Conservation (phyloP, 2,797 vertebrate genomes). For the Takifugu ocellatus region DNA sequence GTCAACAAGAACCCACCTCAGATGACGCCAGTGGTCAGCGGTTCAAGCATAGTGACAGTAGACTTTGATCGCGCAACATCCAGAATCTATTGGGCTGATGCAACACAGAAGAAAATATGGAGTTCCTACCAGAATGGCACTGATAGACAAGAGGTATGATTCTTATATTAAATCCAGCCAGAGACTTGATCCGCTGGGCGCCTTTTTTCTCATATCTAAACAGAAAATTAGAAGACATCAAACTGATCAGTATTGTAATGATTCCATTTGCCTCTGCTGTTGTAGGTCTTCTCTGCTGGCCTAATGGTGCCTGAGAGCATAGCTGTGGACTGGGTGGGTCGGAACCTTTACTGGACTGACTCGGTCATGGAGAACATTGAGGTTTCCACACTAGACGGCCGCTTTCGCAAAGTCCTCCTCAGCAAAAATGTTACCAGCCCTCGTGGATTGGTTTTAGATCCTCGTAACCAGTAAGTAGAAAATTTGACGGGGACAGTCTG, state of each 20-base stretch:
- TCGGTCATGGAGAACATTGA: slow-evolving; percentile 75
- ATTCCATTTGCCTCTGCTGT: slow-evolving; percentile 1
- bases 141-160: slow-evolving; percentile 78
- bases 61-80: slow-evolving; percentile 86
- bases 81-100: slow-evolving; percentile 90
- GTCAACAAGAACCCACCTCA: slow-evolving; percentile 78
- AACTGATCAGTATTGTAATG: not conserved
- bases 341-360: slow-evolving; percentile 77
- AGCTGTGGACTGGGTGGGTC: slow-evolving; percentile 76
- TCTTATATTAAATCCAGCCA: not conserved
- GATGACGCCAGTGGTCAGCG: slow-evolving; percentile 77
- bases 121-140: slow-evolving; percentile 86
- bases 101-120: slow-evolving; percentile 85
- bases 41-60: slow-evolving; percentile 81
- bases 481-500: not conserved
- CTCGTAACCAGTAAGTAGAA: slow-evolving; percentile 68
- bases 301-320: slow-evolving; percentile 71
- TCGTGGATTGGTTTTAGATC: slow-evolving; percentile 73
- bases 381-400: slow-evolving; percentile 74
- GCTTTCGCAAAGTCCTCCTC: slow-evolving; percentile 70
- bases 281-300: slow-evolving; percentile 71
- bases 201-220: not conserved
- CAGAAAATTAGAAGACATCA: not conserved
- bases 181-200: not conserved
- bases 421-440: slow-evolving; percentile 72